Evolutionary conservation across 2,888 invertebrate species (phyloP), one percentile per base, ranked within the genome.

Genomic region (Eristalis tenax): DNA sequence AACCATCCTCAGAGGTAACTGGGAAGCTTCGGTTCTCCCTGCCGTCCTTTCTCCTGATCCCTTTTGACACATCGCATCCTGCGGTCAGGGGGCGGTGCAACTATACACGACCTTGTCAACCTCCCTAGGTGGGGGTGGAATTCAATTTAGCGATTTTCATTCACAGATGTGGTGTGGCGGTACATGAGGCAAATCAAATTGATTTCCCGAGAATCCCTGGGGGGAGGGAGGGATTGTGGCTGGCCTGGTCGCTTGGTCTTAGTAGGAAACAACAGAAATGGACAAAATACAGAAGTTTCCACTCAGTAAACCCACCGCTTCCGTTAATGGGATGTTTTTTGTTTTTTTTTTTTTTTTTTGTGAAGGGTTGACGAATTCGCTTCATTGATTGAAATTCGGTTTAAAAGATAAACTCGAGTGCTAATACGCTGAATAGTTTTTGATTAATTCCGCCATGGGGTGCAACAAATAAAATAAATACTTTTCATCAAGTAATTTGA

Each of bases 31-130:
- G 83, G 5, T 59, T 59, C 26, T 10, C 23, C 73, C 71, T 63
- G 18, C 23, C 64, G 56, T 50, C 65, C 69, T 75, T 23, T 22
- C 6, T 32, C 18, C 32, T 70, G 57, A 78, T 82, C 77, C 82
- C 70, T 81, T 85, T 70, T 70, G 82, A 78, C 74, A 74, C 73
- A 77, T 73, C 69, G 57, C 56, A 74, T 40, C 66, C 32, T 4
- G 59, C 66, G 74, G 70, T 76, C 75, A 80, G 65, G 65, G 65
- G 61, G 70, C 40, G 59, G 68, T 40, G 40, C 28, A 69, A 63
- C 57, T 38, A 26, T 28, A 59, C 11, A 59, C 59, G 26, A 59
- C 22, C 43, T 43, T n/a, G n/a, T 43, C n/a, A 43, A 43, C 43
- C 13, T 2, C 43, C 2, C 43, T 40, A 4, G 15, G 43, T 0